Evolutionary conservation across 2,888 invertebrate genomes (phyloP).

Genomic region (Nephrocerus scutellatus): DNA sequence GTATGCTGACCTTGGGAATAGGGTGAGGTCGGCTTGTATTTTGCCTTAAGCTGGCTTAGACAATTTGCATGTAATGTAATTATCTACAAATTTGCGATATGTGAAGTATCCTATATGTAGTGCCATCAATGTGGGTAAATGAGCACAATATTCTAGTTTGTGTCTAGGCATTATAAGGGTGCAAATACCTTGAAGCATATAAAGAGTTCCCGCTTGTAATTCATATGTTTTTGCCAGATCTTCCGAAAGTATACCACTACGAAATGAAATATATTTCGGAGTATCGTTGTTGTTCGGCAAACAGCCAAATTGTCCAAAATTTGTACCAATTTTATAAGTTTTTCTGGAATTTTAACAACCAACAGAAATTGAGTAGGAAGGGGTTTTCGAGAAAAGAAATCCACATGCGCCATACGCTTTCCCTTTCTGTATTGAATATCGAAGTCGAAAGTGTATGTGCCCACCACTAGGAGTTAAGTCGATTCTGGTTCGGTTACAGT

Average conservation of each 20-base stretch:
- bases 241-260: constrained; percentile 6
- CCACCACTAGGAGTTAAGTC: constrained; percentile 20
- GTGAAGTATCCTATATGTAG: too few species aligned
- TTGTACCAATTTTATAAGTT: constrained; percentile 11
- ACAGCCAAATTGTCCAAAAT: constrained; percentile 13
- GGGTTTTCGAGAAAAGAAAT: constrained; percentile 15
- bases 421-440: constrained; percentile 14
- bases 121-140: too few species aligned
- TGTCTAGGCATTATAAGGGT: too few species aligned
- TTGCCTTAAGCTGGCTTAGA: constrained; percentile 4
- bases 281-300: constrained; percentile 9
- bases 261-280: constrained; percentile 2
- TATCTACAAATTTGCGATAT: constrained; percentile 10
- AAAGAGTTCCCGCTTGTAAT: constrained; percentile 12
- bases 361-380: background rate
- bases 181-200: too few species aligned
- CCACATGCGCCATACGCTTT: constrained; percentile 17
- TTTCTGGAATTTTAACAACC: constrained; percentile 1
- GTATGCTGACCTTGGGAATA: constrained; percentile 7
- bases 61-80: constrained; percentile 11
- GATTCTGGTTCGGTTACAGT: constrained; percentile 18
- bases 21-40: constrained; percentile 7
- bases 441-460: constrained; percentile 17
- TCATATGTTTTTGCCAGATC: constrained; percentile 17
- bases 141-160: too few species aligned